Conservation (phyloP, 2,797 vertebrate species). For the Hypotaenidia philippensis region DNA sequence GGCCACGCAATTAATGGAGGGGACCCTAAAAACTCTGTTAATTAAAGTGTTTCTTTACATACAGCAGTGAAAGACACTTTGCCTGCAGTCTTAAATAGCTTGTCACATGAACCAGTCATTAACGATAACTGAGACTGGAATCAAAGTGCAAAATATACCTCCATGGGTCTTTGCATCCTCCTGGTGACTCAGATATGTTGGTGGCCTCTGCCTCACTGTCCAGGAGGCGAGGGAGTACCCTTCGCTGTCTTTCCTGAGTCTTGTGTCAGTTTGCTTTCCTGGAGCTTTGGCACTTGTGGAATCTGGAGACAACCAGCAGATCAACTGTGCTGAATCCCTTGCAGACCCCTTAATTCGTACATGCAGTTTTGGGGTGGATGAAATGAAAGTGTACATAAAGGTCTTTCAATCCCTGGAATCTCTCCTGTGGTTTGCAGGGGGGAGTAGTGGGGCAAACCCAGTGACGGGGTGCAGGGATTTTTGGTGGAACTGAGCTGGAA, state of each 20-base stretch:
- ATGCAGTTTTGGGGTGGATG: not conserved
- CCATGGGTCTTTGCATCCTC: not conserved
- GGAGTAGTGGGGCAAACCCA: not conserved
- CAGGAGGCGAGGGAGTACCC: not conserved
- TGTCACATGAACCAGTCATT: not conserved
- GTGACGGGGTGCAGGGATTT: not conserved
- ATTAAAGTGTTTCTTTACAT: not conserved
- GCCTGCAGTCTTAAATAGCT: not conserved
- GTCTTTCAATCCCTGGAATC: not conserved
- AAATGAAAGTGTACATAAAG: not conserved
- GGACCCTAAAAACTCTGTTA: not conserved
- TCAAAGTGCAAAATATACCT: not conserved
- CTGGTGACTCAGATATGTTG: not conserved
- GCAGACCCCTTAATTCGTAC: not conserved
- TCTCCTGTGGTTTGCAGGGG: not conserved
- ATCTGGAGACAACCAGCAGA: not conserved
- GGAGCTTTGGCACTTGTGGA: not conserved
- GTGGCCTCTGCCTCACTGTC: not conserved
- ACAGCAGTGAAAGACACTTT: not conserved
- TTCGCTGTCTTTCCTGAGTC: not conserved
- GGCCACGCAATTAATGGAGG: not conserved
- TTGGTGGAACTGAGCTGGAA: not conserved
- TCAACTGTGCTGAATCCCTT: not conserved
- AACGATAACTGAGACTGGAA: not conserved
- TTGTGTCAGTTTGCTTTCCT: not conserved